These are phyloP conservation scores for Pimephales promelas DNA, from an alignment of 2,113 vertebrate species.

Conservation along the genomic window DNA sequence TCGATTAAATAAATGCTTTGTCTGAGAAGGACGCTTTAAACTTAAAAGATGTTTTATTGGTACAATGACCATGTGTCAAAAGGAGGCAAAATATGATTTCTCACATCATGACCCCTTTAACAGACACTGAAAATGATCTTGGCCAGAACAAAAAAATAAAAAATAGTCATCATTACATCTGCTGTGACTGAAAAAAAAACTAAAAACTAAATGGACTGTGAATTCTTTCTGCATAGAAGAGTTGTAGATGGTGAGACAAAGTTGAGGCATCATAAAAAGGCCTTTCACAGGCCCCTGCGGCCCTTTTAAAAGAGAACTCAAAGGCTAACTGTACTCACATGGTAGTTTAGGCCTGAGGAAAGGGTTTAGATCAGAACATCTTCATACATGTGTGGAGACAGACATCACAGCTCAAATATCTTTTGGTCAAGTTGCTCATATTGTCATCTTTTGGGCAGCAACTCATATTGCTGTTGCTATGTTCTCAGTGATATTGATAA, in stretches of 20 bases:
- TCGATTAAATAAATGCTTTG: no score
- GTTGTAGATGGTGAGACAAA: conserved; percentile 21
- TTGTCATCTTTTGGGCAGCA: conserved; percentile 62
- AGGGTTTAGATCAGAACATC: conserved; percentile 30
- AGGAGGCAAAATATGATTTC: no score
- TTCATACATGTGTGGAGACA: conserved; percentile 34
- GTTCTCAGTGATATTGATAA: conserved; percentile 60
- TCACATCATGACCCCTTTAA: background rate
- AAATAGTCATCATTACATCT: background rate
- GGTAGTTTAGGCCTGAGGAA: conserved; percentile 22
- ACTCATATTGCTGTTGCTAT: conserved; percentile 64
- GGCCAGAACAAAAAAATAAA: conserved; percentile 10
- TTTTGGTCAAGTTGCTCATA: conserved; percentile 61
- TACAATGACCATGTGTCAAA: no score
- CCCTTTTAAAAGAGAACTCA: conserved; percentile 37
- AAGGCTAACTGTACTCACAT: conserved; percentile 17
- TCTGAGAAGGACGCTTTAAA: no score
- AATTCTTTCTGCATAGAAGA: conserved; percentile 9
- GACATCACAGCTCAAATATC: conserved; percentile 50
- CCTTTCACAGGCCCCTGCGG: conserved; percentile 30
- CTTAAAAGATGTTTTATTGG: no score
- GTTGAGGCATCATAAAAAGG: conserved; percentile 18
- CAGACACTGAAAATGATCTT: background rate
- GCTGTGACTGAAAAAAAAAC: background rate
- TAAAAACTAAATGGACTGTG: conserved; percentile 25